Evolutionary conservation across 1,140 invertebrate genomes (phyloP).

Genomic region (Halyomorpha halys): DNA sequence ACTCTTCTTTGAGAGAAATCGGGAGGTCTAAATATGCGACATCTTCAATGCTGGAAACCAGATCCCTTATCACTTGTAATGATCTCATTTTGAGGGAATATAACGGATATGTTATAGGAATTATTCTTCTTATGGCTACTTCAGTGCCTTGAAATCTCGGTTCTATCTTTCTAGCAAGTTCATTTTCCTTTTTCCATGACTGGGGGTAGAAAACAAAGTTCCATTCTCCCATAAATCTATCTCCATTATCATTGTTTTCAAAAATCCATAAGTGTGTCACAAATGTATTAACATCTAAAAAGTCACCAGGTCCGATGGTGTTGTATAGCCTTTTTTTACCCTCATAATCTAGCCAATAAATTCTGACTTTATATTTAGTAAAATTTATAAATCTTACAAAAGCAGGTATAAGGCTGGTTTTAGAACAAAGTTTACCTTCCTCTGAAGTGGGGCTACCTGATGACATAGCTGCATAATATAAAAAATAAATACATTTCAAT

Average conservation of each 20-base stretch:
- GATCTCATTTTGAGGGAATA: neutral
- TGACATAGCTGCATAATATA: too few relatives aligned
- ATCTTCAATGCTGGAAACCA: neutral
- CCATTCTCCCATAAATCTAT: slow-evolving; percentile 34
- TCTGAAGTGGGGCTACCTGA: neutral
- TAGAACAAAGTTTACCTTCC: neutral
- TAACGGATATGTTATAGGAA: slow-evolving; percentile 4
- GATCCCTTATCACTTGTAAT: neutral
- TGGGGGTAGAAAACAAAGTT: neutral
- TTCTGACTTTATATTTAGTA: slow-evolving; percentile 47
- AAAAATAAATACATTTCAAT: too few relatives aligned
- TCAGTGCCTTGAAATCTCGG: neutral
- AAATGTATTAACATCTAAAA: slow-evolving; percentile 55
- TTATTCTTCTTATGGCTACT: neutral
- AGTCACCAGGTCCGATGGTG: slow-evolving; percentile 40
- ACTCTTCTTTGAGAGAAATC: neutral
- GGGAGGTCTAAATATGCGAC: neutral
- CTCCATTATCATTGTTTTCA: slow-evolving; percentile 47
- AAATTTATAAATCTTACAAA: slow-evolving; percentile 56
- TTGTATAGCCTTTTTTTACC: slow-evolving; percentile 49
- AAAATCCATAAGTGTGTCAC: slow-evolving; percentile 64
- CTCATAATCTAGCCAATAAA: slow-evolving; percentile 48
- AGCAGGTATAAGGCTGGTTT: neutral
- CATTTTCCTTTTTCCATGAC: neutral
- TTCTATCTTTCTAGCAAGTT: neutral